Conservation (phyloP, 2,888 invertebrate species). For the Gymnocheta viridis region DNA sequence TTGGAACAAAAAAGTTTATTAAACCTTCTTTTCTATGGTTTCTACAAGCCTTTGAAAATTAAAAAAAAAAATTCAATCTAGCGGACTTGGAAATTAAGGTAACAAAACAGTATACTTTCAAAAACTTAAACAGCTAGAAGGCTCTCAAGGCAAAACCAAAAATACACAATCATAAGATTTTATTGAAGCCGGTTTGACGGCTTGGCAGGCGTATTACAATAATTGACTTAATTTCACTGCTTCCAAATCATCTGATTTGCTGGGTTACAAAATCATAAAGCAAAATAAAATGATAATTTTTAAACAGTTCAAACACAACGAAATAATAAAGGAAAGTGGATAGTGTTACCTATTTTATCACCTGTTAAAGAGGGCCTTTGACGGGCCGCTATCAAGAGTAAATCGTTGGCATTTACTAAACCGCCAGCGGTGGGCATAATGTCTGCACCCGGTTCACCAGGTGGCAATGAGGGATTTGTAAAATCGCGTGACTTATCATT, state of each 20-base stretch:
- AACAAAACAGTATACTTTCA: no score
- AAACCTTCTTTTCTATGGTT: no score
- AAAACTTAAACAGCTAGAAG: no score
- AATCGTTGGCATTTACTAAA: conserved; percentile 84
- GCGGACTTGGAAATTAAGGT: no score
- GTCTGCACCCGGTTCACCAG: conserved; percentile 90
- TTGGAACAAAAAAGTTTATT: no score
- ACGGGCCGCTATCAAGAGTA: conserved; percentile 82
- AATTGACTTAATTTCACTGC: not conserved
- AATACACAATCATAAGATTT: no score
- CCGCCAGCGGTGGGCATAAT: conserved; percentile 84
- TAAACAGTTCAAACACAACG: conserved; percentile 62
- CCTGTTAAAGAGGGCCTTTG: conserved; percentile 82
- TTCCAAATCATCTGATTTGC: not conserved
- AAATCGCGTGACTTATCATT: conserved; percentile 99
- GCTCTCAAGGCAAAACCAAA: no score
- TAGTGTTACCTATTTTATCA: conserved; percentile 83
- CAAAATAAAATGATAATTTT: conserved; percentile 13
- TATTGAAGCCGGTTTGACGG: no score
- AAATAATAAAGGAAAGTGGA: conserved; percentile 70
- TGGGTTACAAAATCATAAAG: not conserved
- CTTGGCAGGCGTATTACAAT: no score
- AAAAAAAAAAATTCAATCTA: no score
- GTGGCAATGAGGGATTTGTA: conserved; percentile 98
- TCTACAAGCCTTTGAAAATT: no score